Percentiles rank a stretch among this genome's conserved stretches.
Evolutionary conservation across 2,888 invertebrate genomes (phyloP).

Genomic region (Amaurobius ferox): DNA sequence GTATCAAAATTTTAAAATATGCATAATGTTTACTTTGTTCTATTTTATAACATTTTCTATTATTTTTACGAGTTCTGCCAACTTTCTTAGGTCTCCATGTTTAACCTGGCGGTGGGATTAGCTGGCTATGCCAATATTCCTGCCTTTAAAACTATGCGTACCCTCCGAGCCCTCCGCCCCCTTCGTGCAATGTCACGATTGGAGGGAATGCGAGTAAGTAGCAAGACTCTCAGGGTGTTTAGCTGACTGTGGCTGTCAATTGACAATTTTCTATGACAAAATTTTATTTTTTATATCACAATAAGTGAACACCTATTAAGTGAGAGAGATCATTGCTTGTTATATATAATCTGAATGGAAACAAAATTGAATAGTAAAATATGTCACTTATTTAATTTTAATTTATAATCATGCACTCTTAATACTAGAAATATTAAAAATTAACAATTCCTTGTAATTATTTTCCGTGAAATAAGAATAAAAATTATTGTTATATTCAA

Average conservation of each 20-base stretch:
- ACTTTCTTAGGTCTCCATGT: constrained; percentile 77
- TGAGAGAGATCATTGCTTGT: too few species aligned
- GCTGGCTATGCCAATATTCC: constrained; percentile 86
- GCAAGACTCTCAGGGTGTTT: constrained; percentile 15
- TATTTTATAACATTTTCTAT: background rate
- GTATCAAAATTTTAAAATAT: background rate
- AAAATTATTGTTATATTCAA: too few species aligned
- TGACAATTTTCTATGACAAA: too few species aligned
- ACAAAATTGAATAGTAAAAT: too few species aligned
- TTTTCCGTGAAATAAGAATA: too few species aligned
- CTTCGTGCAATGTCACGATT: constrained; percentile 99
- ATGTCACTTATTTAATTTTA: too few species aligned
- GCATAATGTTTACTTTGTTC: background rate
- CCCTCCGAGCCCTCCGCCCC: constrained; percentile 97
- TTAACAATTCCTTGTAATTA: too few species aligned
- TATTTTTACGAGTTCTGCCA: constrained; percentile 53
- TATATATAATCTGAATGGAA: too few species aligned
- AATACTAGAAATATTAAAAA: too few species aligned
- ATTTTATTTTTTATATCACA: too few species aligned
- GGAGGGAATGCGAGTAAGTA: constrained; percentile 99
- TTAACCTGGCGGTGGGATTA: constrained; percentile 77
- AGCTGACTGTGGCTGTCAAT: constrained; percentile 29
- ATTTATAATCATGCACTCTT: too few species aligned
- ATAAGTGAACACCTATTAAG: too few species aligned
- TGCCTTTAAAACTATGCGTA: constrained; percentile 99